Conservation (phyloP, 2,797 vertebrate genomes). For the Parambassis ranga region DNA sequence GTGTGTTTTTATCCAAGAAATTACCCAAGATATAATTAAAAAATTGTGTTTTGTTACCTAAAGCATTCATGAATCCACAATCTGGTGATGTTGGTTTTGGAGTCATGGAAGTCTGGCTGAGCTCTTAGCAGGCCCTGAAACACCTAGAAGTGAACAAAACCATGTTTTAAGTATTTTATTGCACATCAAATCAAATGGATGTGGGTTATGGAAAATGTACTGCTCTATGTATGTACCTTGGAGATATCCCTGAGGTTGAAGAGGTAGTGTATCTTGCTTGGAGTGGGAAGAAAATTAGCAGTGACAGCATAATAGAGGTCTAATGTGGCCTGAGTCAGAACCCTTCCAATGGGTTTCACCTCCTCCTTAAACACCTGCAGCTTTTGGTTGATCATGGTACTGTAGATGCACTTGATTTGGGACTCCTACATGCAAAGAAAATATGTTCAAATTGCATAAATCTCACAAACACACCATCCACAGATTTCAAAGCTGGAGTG, state of each 20-base stretch:
- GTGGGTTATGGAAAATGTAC: background rate
- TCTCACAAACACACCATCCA: background rate
- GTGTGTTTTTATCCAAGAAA: no score
- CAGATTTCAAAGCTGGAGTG: background rate
- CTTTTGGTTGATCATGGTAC: constrained; percentile 90
- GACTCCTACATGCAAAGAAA: constrained; percentile 75
- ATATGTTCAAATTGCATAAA: background rate
- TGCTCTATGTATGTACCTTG: constrained; percentile 75
- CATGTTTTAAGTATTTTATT: no score
- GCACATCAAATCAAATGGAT: background rate
- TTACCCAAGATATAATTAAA: no score
- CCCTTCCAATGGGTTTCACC: constrained; percentile 84
- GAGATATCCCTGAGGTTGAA: constrained; percentile 94
- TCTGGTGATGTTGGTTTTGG: constrained; percentile 82
- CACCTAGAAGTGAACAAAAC: constrained; percentile 70
- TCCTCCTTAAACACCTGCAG: constrained; percentile 88
- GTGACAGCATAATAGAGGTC: constrained; percentile 84
- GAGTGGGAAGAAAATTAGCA: constrained; percentile 87
- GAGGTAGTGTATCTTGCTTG: constrained; percentile 91
- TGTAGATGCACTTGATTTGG: constrained; percentile 86
- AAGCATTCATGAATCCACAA: constrained; percentile 94
- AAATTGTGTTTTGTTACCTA: constrained; percentile 77
- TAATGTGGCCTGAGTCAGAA: constrained; percentile 85
- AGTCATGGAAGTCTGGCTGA: constrained; percentile 87
- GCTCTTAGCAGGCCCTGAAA: constrained; percentile 90